Percentiles rank a stretch among this genome's conserved stretches.
Evolutionary conservation across 2,113 vertebrate species (phyloP).

Genomic region (Suricata suricatta): DNA sequence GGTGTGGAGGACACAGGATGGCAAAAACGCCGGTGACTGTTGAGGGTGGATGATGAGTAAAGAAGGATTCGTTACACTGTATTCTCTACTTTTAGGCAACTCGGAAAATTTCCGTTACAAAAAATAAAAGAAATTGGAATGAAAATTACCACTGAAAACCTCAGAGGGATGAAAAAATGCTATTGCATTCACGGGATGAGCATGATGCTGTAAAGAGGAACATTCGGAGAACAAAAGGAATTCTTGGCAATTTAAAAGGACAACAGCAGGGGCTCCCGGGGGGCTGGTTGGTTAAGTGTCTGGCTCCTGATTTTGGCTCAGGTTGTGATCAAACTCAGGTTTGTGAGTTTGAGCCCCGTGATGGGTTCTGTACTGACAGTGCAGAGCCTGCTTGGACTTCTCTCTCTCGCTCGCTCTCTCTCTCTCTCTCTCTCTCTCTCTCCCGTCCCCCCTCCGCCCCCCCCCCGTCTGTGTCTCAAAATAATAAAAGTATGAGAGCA

Average conservation of each 20-base stretch:
- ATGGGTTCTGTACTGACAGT: too few relatives aligned
- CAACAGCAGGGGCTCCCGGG: background rate
- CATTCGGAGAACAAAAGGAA: background rate
- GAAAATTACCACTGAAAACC: background rate
- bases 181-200: background rate
- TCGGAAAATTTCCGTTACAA: background rate
- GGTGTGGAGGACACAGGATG: background rate
- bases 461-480: too few relatives aligned
- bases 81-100: background rate
- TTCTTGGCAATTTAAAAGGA: background rate
- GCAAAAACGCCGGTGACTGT: background rate
- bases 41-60: background rate
- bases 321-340: too few relatives aligned
- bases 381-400: too few relatives aligned
- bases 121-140: background rate
- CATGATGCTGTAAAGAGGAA: background rate
- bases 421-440: too few relatives aligned
- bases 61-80: background rate
- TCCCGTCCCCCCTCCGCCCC: too few relatives aligned
- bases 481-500: background rate
- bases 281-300: too few relatives aligned
- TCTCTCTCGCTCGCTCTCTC: too few relatives aligned
- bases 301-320: too few relatives aligned
- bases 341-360: too few relatives aligned
- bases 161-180: background rate